Conservation (phyloP, 2,797 vertebrate genomes). For the Pangasius mekongensis region DNA sequence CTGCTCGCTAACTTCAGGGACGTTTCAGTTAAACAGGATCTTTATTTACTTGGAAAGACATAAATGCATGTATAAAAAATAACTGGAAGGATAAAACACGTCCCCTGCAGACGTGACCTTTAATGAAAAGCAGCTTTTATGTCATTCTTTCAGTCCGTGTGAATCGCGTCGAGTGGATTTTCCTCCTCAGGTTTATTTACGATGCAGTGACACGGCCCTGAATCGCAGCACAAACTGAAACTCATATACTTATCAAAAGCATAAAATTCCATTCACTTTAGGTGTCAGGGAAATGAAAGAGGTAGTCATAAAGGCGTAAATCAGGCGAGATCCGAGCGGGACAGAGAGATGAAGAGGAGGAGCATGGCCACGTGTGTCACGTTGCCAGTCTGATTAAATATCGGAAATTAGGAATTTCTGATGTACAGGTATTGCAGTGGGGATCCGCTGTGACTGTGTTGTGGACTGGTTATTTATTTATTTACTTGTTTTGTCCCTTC, state of each 20-base stretch:
- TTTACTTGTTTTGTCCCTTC: slow-evolving; percentile 66
- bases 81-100: slow-evolving; percentile 11
- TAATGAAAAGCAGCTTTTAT: slow-evolving; percentile 51
- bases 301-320: slow-evolving; percentile 82
- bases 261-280: slow-evolving; percentile 82
- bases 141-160: slow-evolving; percentile 46
- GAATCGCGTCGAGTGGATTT: slow-evolving; percentile 62
- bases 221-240: slow-evolving; percentile 76
- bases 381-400: slow-evolving; percentile 76
- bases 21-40: neutral
- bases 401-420: slow-evolving; percentile 75
- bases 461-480: slow-evolving; percentile 60
- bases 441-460: slow-evolving; percentile 73
- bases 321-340: slow-evolving; percentile 58
- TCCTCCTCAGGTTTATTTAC: slow-evolving; percentile 69
- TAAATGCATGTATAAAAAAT: slow-evolving; percentile 9
- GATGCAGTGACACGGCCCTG: slow-evolving; percentile 68
- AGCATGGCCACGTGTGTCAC: neutral
- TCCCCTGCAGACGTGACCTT: slow-evolving; percentile 68
- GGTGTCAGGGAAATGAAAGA: slow-evolving; percentile 81
- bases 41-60: neutral
- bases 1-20: neutral
- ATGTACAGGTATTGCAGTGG: neutral
- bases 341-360: neutral
- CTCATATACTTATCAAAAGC: slow-evolving; percentile 82